Base-by-base conservation (phyloP, 2,797 vertebrate genomes). In the Anabas testudineus region DNA sequence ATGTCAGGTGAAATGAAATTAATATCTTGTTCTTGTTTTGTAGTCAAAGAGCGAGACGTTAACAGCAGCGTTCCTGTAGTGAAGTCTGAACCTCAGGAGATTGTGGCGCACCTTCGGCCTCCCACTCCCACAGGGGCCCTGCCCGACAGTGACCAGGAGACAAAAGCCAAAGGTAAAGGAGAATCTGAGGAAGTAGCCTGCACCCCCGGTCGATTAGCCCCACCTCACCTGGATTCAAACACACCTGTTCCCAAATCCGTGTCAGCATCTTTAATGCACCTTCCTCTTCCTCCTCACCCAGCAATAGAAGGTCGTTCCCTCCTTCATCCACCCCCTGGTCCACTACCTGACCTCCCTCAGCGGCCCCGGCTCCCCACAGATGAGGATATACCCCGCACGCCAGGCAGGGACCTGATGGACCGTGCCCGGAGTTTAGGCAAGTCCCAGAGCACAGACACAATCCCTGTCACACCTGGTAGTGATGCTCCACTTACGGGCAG, bases 341-440 rank as follows among this genome's bases (percentile, higher is more conserved):
- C 93, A 72, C 90, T 93, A 22, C 81, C 90, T 0, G 93, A 95
- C 63, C 87, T 92, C 15, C 71, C 92, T 52, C 75, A 91, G 5
- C 87, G 93, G 42, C 78, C 94, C 51, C 94, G 97, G 64, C 93
- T 94, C 2, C 77, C 93, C 0, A 87, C 94, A 0, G 97, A 98
- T 10, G 98, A 99, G 78, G 96, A 97, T 61, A 90, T 97, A 66
- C 98, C 98, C 0, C 93, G 95, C 41, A 99, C 97, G 0, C 98
- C 98, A 0, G 98, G 93, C 60, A 94, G 96, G 67, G 96, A 97
- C 87, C 94, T 96, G 73, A 83, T 94, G 90, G 93, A 92, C 57
- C 95, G 95, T 41, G 90, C 92, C 0, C 93, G 93, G 4, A 90
- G 92, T 56, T 90, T 98, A 57, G 90, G 87, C 0, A 97, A 98